Evolutionary conservation across 2,797 vertebrate genomes (phyloP), one percentile per base, ranked within the genome.

Genomic region (Brotula barbata): DNA sequence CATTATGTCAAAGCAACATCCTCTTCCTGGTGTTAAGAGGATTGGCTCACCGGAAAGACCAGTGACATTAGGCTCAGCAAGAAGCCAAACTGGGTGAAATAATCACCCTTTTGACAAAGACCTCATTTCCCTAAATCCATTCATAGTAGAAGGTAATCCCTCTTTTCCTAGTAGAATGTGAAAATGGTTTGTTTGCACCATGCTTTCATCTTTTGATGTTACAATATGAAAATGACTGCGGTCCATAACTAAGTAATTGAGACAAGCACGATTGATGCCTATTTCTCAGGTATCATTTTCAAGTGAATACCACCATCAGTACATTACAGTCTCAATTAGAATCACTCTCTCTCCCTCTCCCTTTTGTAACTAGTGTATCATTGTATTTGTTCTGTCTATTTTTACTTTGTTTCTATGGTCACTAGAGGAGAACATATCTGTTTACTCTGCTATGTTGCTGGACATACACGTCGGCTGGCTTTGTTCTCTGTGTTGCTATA

Each of bases 11-110:
- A 61, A 68, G 56, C 63, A 60, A 74, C 64, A 77, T 58, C 71
- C n/a, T 67, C 53, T 73, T 57, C 75, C 61, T 72, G 31, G 21
- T 7, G 64, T 65, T 84, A 83, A 88, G 81, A 82, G 76, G 85
- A 88, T 88, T 75, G 81, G 61, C 69, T 58, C 52, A 53, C 54
- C 73, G 8, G 8, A 74, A 84, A 78, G 70, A 84, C 66, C 28
- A 43, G 53, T 40, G 64, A 71, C 66, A 82, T 65, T 83, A 73
- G 82, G 56, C 53, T 23, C 43, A 68, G 54, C 63, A 23, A 57
- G 40, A 68, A 49, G 51, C 53, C 41, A 49, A 67, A 79, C 53
- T 17, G 34, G 51, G 66, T 61, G 74, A 74, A 55, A 71, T 66
- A 64, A 58, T 77, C 44, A 1, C 3, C 7, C 40, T 20, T 57